Evolutionary conservation across 2,888 invertebrate species (phyloP).

Genomic region (Lepidochitona cinerea): DNA sequence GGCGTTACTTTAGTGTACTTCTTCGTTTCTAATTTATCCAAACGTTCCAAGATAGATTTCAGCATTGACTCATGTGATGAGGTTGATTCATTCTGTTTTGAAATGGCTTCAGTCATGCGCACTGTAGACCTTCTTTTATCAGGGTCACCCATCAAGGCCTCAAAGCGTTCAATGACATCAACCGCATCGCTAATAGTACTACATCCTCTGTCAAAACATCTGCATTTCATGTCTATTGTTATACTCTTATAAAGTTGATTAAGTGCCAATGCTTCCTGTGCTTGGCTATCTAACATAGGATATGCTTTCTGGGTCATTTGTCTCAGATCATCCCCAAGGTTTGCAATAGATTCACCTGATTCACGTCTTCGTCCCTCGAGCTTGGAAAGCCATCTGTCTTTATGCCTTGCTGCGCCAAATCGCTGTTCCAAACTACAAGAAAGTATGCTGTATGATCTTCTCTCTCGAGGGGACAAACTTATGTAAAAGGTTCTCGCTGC

Average conservation of each 20-base stretch:
- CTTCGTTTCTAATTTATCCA: background rate
- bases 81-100: too few relatives aligned
- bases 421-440: background rate
- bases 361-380: too few relatives aligned
- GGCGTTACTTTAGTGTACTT: background rate
- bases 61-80: too few relatives aligned
- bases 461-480: background rate
- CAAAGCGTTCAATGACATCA: background rate
- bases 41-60: background rate
- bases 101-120: too few relatives aligned
- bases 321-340: too few relatives aligned
- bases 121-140: background rate
- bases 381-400: too few relatives aligned
- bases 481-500: background rate
- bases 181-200: background rate
- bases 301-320: background rate
- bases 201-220: background rate
- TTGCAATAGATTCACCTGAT: background rate
- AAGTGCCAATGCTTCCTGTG: background rate
- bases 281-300: background rate
- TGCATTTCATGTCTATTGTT: background rate
- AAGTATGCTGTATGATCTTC: background rate
- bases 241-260: background rate
- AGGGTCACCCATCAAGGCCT: background rate
- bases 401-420: background rate